Conservation (phyloP, 2,113 vertebrate species). For the Entomyzon cyanotis region DNA sequence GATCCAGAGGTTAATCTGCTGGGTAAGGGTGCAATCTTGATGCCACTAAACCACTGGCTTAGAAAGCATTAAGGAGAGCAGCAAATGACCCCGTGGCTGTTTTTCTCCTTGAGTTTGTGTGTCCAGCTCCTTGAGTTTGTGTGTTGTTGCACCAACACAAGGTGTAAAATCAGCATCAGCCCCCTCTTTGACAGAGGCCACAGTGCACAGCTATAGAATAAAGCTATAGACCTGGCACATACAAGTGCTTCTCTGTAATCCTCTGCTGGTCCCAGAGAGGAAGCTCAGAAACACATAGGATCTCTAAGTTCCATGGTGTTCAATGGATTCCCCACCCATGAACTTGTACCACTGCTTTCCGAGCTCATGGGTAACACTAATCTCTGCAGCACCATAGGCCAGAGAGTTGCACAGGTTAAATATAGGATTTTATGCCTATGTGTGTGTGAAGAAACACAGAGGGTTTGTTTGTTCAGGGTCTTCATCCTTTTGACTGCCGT, state of each 20-base stretch:
- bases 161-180: not conserved
- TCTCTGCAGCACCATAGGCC: not conserved
- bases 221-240: not conserved
- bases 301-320: accelerated
- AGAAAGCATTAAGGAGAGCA: not conserved
- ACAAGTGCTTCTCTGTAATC: not conserved
- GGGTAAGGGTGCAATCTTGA: not conserved
- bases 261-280: not conserved
- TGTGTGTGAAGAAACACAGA: not conserved
- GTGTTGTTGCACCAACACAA: not conserved
- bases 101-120: not conserved
- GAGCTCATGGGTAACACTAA: not conserved
- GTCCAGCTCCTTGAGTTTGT: not conserved
- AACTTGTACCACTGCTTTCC: not conserved
- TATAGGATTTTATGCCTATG: accelerated
- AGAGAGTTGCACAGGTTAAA: not conserved
- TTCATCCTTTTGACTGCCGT: not conserved
- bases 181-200: not conserved
- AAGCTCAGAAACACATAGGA: not conserved
- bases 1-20: not conserved
- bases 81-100: not conserved
- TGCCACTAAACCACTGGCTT: not conserved
- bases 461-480: not conserved
- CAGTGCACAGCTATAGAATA: not conserved
- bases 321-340: not conserved